Evolutionary conservation across 2,113 vertebrate species (phyloP), one percentile per base, ranked within the genome.

Genomic region (Tricholaema leucomelas): DNA sequence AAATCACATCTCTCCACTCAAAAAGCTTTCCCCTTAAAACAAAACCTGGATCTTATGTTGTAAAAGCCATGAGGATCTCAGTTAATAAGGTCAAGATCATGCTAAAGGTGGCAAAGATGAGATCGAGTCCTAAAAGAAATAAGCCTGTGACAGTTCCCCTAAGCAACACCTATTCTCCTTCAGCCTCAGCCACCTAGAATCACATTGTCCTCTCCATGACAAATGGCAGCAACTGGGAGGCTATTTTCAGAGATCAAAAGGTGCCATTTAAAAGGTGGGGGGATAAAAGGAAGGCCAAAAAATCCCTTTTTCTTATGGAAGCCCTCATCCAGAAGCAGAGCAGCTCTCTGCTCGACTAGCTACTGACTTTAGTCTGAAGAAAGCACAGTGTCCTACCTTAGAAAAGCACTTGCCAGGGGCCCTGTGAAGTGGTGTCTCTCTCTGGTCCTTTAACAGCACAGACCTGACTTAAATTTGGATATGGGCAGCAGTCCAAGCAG

Each of bases 361-460:
- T 61, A 42, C 59, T 3, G 3, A 10, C 50, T 84, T 85, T 30
- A 33, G 76, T 6, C 13, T 54, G 71, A 80, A 97, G 93, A 94
- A 93, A 93, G 63, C 71, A 91, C 71, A 91, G 85, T 11, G 59
- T 90, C 96, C 88, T 96, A 96, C 96, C 95, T 97, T 59, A 7
- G 75, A 12, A 44, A 42, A 82, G 87, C 54, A 55, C 55, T 40
- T 66, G 50, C 66, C 91, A 76, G 89, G 3, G 28, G 23, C 85
- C 91, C 86, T 70, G 36, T 8, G 89, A 23, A 63, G 25, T 25
- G 80, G 70, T 61, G 74, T 88, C 93, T 91, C 61, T 88, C 87
- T 93, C 90, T 7, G 36, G 19, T 38, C 91, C 91, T 55, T 28
- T 27, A 44, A 38, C 54, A n/a, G 90, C 74, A 72, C 72, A 81